phyloP scores from a whole-genome alignment of 2,797 vertebrate species.

The Lutjanus argentimaculatus region DNA sequence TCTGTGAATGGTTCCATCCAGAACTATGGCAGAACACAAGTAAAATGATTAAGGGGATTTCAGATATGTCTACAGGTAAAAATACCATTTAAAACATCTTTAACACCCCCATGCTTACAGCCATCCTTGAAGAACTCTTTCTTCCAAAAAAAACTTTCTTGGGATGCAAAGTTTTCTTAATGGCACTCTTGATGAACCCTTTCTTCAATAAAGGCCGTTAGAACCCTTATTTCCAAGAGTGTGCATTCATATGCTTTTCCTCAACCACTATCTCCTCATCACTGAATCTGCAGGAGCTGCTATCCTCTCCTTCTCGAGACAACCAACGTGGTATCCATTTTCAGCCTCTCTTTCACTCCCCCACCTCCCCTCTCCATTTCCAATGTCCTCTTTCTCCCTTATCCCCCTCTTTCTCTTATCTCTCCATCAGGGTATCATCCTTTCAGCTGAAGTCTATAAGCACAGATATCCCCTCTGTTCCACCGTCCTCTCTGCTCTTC shows the following conservation, averaged over 20 bases:
- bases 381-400: conserved; percentile 64
- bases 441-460: conserved; percentile 68
- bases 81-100: no score
- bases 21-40: no score
- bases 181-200: no score
- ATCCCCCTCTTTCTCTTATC: conserved; percentile 73
- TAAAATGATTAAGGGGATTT: no score
- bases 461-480: conserved; percentile 76
- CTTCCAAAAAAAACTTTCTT: no score
- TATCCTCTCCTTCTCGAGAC: conserved; percentile 56
- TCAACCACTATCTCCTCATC: conserved; percentile 71
- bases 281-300: conserved; percentile 60
- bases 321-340: conserved; percentile 61
- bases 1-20: no score
- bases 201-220: no score
- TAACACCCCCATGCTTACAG: no score
- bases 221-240: no score
- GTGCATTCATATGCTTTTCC: conserved; percentile 51
- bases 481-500: conserved; percentile 70
- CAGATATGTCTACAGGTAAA: no score
- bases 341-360: conserved; percentile 65
- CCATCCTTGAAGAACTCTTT: no score
- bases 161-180: no score
- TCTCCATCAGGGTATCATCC: conserved; percentile 77
- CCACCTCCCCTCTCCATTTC: conserved; percentile 65